Percentiles rank a stretch among this genome's conserved stretches.
Conservation (phyloP, 2,113 vertebrate genomes). For the Neolamprologus brichardi region DNA sequence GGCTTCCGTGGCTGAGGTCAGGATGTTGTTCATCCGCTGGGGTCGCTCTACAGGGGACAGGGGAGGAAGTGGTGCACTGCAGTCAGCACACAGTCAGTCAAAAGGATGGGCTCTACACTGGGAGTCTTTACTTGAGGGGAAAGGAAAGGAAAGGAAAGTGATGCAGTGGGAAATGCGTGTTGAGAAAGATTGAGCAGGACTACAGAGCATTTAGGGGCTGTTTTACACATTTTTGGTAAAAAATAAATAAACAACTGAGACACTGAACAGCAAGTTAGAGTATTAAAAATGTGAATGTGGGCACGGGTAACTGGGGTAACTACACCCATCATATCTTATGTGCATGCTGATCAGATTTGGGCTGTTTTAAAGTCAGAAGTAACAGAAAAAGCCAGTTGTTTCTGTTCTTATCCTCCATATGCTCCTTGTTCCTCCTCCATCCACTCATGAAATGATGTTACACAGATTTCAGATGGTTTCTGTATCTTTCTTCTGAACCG, state of each 20-base stretch:
- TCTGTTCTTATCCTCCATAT: neutral
- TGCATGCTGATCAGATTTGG: neutral
- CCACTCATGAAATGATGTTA: neutral
- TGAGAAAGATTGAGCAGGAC: neutral
- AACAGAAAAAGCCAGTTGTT: neutral
- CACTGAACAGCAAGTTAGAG: neutral
- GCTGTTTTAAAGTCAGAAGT: neutral
- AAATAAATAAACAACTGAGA: accelerated
- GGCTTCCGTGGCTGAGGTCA: constrained; percentile 93
- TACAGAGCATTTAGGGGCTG: neutral
- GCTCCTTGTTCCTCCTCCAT: neutral
- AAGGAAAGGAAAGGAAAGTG: neutral
- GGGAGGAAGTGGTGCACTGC: neutral
- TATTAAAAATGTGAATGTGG: neutral
- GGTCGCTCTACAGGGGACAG: constrained; percentile 78
- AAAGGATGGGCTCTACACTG: neutral
- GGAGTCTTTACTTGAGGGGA: neutral
- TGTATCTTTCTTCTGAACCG: neutral
- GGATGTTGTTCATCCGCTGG: constrained; percentile 89
- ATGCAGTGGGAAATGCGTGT: neutral
- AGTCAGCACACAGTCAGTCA: constrained; percentile 1
- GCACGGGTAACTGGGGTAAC: neutral
- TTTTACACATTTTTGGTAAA: neutral
- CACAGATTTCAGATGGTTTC: neutral
- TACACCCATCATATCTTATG: accelerated